Percentiles rank a stretch among this genome's conserved stretches.
Conservation (phyloP, 2,888 invertebrate genomes). For the Hedya salicella region DNA sequence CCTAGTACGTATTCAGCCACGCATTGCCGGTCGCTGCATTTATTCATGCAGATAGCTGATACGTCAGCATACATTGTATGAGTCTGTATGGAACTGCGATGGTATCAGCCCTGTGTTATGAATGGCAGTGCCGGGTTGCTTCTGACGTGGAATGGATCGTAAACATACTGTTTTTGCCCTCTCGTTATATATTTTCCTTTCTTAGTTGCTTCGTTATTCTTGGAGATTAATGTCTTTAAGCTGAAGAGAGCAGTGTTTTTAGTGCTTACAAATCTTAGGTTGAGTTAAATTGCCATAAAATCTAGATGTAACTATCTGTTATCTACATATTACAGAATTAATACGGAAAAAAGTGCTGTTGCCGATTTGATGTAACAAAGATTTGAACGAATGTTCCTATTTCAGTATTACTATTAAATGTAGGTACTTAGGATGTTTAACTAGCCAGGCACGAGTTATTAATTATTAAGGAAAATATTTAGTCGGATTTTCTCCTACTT, state of each 20-base stretch:
- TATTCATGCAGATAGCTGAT: slow-evolving; percentile 37
- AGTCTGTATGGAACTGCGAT: slow-evolving; percentile 34
- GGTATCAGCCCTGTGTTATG: slow-evolving; percentile 33
- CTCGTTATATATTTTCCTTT: slow-evolving; percentile 32
- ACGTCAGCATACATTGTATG: slow-evolving; percentile 22
- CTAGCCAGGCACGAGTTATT: too few relatives aligned
- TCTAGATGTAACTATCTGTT: background rate
- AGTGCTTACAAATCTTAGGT: background rate
- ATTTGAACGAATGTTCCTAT: too few relatives aligned
- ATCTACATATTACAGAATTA: too few relatives aligned
- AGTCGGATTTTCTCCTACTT: too few relatives aligned
- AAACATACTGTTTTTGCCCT: slow-evolving; percentile 43
- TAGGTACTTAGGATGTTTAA: too few relatives aligned
- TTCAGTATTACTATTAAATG: too few relatives aligned
- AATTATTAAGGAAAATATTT: too few relatives aligned
- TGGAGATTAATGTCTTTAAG: slow-evolving; percentile 30
- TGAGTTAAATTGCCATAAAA: background rate
- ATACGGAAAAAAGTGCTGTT: too few relatives aligned
- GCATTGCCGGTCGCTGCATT: slow-evolving; percentile 2
- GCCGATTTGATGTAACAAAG: too few relatives aligned
- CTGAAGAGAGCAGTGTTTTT: background rate
- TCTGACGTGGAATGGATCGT: slow-evolving; percentile 37
- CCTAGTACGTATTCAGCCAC: background rate
- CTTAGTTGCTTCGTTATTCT: slow-evolving; percentile 34
- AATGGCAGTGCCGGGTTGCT: slow-evolving; percentile 35